Percentiles rank a stretch among this genome's conserved stretches.
Evolutionary conservation across 2,113 vertebrate species (phyloP).

Genomic region (Rhinoderma darwinii): DNA sequence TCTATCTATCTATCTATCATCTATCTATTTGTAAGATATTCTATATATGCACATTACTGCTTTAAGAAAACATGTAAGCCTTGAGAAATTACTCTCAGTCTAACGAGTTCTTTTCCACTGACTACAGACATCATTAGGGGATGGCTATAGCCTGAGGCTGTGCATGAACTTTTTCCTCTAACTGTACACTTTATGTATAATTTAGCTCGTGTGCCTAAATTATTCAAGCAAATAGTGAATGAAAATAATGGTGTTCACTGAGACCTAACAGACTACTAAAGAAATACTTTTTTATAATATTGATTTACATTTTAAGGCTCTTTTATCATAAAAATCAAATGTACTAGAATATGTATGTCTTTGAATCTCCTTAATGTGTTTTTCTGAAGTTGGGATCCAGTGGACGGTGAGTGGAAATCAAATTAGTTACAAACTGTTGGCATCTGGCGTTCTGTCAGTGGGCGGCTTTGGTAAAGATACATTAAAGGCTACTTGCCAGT

Average conservation of each 20-base stretch:
- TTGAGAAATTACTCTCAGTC: conserved; percentile 94
- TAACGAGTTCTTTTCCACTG: conserved; percentile 93
- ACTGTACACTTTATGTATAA: conserved; percentile 99
- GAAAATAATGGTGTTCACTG: conserved; percentile 99
- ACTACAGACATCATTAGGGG: conserved; percentile 98
- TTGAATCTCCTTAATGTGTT: conserved; percentile 64
- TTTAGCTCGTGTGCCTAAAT: conserved; percentile 96
- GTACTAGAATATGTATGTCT: conserved; percentile 73
- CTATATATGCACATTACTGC: conserved; percentile 77
- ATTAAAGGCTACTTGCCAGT: conserved; percentile 18
- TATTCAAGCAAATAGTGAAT: conserved; percentile 99
- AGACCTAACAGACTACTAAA: conserved; percentile 91
- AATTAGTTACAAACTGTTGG: conserved; percentile 16
- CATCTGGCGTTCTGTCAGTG: conserved; percentile 3
- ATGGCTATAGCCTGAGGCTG: conserved; percentile 91
- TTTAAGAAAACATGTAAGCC: conserved; percentile 90
- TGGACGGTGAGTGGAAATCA: background rate
- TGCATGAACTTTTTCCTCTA: conserved; percentile 98
- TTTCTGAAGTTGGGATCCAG: background rate
- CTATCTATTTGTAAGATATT: background rate
- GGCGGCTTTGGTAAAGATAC: conserved; percentile 10
- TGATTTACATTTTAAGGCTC: conserved; percentile 91
- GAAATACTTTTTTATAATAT: conserved; percentile 87
- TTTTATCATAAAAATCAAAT: conserved; percentile 83
- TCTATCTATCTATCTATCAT: background rate